Conservation (phyloP, 2,888 invertebrate genomes). For the Aromia moschata region DNA sequence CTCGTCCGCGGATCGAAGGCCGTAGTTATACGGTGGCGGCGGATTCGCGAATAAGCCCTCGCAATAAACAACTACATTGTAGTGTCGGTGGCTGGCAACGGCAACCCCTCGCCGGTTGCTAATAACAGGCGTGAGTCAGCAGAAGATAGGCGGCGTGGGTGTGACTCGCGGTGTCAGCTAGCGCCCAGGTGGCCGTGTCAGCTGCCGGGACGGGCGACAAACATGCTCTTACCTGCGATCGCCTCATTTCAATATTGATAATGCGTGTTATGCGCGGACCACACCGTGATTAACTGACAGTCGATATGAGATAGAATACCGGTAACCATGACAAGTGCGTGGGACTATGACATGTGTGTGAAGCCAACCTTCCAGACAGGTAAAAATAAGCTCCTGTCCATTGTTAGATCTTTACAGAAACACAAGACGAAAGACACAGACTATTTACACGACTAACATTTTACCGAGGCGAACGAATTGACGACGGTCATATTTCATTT, state of each 20-base stretch:
- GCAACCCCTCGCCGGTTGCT: constrained; percentile 52
- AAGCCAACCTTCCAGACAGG: constrained; percentile 49
- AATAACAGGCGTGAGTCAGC: constrained; percentile 59
- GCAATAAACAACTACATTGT: constrained; percentile 52
- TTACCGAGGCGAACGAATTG: constrained; percentile 38
- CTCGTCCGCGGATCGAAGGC: constrained; percentile 25
- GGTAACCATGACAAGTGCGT: constrained; percentile 53
- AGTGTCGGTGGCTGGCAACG: constrained; percentile 47
- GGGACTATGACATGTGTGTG: constrained; percentile 54
- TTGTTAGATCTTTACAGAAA: constrained; percentile 41
- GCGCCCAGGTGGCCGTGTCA: constrained; percentile 62
- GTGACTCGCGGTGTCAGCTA: constrained; percentile 51
- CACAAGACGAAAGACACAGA: constrained; percentile 39
- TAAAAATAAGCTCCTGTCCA: constrained; percentile 54
- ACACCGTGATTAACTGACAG: constrained; percentile 58
- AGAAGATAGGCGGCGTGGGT: constrained; percentile 56
- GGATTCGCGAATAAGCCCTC: constrained; percentile 39
- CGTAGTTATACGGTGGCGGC: constrained; percentile 25
- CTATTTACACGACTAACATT: constrained; percentile 46
- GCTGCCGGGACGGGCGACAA: constrained; percentile 60
- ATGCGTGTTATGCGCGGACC: constrained; percentile 57
- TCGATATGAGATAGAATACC: constrained; percentile 57
- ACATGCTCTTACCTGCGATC: constrained; percentile 54
- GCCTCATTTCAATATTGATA: constrained; percentile 60
- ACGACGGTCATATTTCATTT: constrained; percentile 44